Conservation (phyloP, 2,797 vertebrate species). For the Rhinella marina region DNA sequence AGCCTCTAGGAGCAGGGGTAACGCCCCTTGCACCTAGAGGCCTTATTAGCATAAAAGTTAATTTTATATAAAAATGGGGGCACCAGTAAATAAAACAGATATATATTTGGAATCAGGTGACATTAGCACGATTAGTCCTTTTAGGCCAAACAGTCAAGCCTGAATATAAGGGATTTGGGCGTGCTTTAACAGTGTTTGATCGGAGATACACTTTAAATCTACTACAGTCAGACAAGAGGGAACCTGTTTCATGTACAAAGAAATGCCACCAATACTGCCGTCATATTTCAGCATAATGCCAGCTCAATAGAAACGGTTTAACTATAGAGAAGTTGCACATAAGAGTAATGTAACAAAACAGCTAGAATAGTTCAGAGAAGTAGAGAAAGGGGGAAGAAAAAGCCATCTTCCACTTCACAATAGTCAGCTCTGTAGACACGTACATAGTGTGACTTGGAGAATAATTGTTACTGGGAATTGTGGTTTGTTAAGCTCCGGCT, state of each 20-base stretch:
- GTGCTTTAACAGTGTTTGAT: not conserved
- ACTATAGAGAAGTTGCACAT: not conserved
- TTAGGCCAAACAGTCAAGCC: not conserved
- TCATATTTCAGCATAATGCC: not conserved
- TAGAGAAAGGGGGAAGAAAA: not conserved
- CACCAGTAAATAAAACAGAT: too few relatives aligned
- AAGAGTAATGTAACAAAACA: not conserved
- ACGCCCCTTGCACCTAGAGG: too few relatives aligned
- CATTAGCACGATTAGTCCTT: too few relatives aligned
- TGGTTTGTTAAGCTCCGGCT: not conserved
- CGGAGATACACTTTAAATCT: not conserved
- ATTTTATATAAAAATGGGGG: too few relatives aligned
- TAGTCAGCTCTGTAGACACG: not conserved
- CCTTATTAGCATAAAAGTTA: too few relatives aligned
- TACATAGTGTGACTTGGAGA: not conserved
- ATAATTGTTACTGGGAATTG: not conserved
- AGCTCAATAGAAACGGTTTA: not conserved
- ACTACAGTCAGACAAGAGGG: not conserved
- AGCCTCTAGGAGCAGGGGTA: too few relatives aligned
- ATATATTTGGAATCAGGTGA: too few relatives aligned
- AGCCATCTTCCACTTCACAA: not conserved
- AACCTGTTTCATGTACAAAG: not conserved
- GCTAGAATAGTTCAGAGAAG: not conserved
- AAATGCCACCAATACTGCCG: not conserved
- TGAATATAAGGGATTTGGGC: not conserved